Evolutionary conservation across 2,797 vertebrate genomes (phyloP), one percentile per base, ranked within the genome.

Genomic region (Carduelis carduelis): DNA sequence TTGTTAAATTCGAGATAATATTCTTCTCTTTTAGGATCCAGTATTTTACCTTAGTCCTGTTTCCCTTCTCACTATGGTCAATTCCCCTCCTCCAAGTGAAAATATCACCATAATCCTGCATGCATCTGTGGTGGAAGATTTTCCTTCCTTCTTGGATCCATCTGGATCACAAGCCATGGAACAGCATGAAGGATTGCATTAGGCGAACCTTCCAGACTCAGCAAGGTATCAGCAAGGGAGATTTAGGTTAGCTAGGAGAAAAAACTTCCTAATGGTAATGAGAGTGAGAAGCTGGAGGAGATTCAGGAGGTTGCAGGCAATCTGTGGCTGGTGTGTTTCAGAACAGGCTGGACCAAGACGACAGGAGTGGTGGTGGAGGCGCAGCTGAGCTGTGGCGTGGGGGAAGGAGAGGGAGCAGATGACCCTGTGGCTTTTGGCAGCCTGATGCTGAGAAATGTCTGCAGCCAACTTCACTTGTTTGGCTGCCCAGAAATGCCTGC

Each of bases 371-470:
- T 3, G 16, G 56, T 49, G 44, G 23, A 41, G 70, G 43, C 1
- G 0, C 83, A 87, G 49, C 52, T 80, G 68, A 93, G 52, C 64
- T 2, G 0, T 80, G 46, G 49, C 0, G 0, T 4, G 12, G 37
- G 81, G 71, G 72, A 77, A 66, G 63, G 84, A 59, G 39, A 26
- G 3, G 4, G 34, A 87, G 78, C 75, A 79, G 89, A 24, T 95
- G 91, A 96, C 84, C 74, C 85, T 43, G 34, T 89, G 68, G 75
- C 79, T 94, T 87, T 80, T 94, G 91, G 95, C 93, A 87, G 44
- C 60, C 13, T 66, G 46, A n/a, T 53, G 60, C 93, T 85, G 71
- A 80, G 87, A 80, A 77, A 19, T 32, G 28, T 74, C 72, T 94
- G 80, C 80, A 88, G 89, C 83, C 87, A 95, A 28, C 77, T 78